These are phyloP conservation scores for Sinocyclocheilus maitianheensis DNA, from an alignment of 2,113 vertebrate species.

Conservation along the genomic window DNA sequence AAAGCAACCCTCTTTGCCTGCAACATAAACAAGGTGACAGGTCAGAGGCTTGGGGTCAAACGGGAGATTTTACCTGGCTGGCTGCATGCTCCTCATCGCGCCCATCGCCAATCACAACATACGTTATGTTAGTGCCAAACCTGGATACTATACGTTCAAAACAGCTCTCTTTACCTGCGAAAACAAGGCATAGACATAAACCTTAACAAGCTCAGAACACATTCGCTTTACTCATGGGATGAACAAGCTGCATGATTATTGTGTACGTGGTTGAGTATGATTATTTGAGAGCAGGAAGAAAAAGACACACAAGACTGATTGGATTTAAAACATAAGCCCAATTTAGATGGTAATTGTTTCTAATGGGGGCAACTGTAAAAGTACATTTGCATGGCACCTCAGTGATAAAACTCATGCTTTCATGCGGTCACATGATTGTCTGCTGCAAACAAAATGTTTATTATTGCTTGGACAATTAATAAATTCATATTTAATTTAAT, in stretches of 20 bases:
- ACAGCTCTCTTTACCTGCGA: constrained; percentile 99
- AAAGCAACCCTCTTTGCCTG: constrained; percentile 99
- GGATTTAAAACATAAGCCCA: not conserved
- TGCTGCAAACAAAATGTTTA: no score
- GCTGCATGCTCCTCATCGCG: constrained; percentile 98
- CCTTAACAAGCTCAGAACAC: constrained; percentile 1
- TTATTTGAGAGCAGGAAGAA: constrained; percentile 8
- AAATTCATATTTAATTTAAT: no score
- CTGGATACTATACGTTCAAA: constrained; percentile 99
- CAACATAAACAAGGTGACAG: constrained; percentile 92
- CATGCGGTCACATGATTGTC: no score
- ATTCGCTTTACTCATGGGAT: not conserved
- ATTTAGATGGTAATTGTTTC: no score
- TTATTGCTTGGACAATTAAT: no score
- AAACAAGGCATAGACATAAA: constrained; percentile 90
- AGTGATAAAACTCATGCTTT: no score
- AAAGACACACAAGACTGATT: not conserved
- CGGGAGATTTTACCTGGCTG: constrained; percentile 93
- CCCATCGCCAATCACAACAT: constrained; percentile 99
- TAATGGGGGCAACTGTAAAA: no score
- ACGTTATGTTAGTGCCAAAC: constrained; percentile 99
- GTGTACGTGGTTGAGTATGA: no score
- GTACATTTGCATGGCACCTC: no score
- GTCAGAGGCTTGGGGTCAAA: constrained; percentile 87
- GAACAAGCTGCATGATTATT: not conserved